Base-by-base conservation (phyloP, 1,140 invertebrate species). In the Mya arenaria region DNA sequence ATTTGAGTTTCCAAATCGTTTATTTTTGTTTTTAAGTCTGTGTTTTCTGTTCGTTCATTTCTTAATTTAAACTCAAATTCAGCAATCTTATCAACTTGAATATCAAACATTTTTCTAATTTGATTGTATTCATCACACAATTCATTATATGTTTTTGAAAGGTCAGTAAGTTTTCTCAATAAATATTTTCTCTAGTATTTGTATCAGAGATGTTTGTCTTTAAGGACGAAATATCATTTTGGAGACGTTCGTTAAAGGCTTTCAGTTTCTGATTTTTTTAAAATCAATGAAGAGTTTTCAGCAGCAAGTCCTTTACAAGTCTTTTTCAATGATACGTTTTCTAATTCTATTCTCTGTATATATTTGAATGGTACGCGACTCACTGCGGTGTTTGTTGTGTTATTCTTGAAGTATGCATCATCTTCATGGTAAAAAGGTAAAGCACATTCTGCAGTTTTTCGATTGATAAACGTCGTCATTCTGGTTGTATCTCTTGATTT, bases 341-440 rank as follows among this genome's bases (percentile, higher is more conserved):
- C 30, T 6, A 34, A 62, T 62, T 62, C 23, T 34, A 62, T 32
- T 34, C 36, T 62, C 25, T 62, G n/a, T 32, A 62, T 32, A 32
- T 62, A 28, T 62, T 10, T 19, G 15, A 62, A 4, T 8, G 58
- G 36, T 32, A 30, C 23, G 6, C 19, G 6, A 62, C 58, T 62
- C 15, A 62, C 58, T 32, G 58, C 4, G 58, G 30, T 62, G 58
- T 62, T 62, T 25, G 58, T 62, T 62, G 4, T 28, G 23, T 62
- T 62, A 13, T 62, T 4, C 23, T 28, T 28, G 36, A 28, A 15
- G 28, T 32, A 62, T 3, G 58, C 58, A 62, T 62, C 58, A 5
- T 62, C 25, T 62, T 62, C 58, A 62, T 62, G 30, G 25, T 62
- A 62, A 34, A 62, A 62, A 32, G 25, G 58, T 62, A 62, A 62